Conservation (phyloP, 2,888 invertebrate species). For the Stictocephala bisonia region DNA sequence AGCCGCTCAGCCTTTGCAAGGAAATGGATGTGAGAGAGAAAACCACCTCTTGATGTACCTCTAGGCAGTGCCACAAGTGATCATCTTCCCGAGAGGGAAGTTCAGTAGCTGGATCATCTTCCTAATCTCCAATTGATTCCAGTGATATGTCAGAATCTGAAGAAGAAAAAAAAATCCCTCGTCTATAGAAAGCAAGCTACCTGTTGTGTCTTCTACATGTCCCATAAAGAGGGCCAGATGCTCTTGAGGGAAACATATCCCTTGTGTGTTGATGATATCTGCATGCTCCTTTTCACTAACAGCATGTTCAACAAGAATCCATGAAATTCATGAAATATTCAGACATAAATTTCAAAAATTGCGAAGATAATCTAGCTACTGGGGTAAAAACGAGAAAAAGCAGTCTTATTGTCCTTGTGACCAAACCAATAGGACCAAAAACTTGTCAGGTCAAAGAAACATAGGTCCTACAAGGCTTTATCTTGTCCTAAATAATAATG, state of each 20-base stretch:
- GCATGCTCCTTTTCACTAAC: slow-evolving; percentile 93
- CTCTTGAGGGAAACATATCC: slow-evolving; percentile 82
- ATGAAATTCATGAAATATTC: slow-evolving; percentile 63
- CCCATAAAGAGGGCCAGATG: slow-evolving; percentile 75
- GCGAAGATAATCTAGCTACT: slow-evolving; percentile 79
- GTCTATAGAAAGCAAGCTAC: too few species aligned
- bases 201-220: slow-evolving; percentile 53
- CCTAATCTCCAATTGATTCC: not conserved
- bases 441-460: slow-evolving; percentile 88
- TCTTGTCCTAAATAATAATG: too few species aligned
- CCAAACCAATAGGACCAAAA: slow-evolving; percentile 91
- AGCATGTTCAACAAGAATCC: slow-evolving; percentile 91
- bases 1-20: too few species aligned
- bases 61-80: not conserved
- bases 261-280: slow-evolving; percentile 89
- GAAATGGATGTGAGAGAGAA: not conserved
- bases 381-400: slow-evolving; percentile 83
- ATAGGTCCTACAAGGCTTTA: slow-evolving; percentile 90
- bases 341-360: slow-evolving; percentile 83
- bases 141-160: not conserved
- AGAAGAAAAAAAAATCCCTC: not conserved
- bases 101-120: too few species aligned
- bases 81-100: too few species aligned
- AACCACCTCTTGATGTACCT: not conserved
- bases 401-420: slow-evolving; percentile 84